phyloP scores from a whole-genome alignment of 2,113 vertebrate genomes.

The Lophotis ruficrista region DNA sequence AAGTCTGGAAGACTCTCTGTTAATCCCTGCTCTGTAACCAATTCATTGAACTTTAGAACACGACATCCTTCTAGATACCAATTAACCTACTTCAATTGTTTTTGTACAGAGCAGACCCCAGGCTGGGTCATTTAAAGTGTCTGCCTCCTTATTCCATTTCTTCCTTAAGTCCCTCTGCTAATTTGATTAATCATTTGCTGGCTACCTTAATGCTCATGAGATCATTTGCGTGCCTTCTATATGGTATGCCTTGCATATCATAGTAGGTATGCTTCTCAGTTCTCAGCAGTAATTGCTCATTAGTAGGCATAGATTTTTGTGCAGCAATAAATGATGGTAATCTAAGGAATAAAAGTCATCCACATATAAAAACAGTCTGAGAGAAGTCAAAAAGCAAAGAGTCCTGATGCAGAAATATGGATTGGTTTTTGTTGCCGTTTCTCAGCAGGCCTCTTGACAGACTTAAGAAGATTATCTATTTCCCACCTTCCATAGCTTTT shows the following conservation, averaged over 20 bases:
- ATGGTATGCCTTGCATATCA: too few species aligned
- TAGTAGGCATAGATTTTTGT: conserved; percentile 32
- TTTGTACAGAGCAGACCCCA: not conserved
- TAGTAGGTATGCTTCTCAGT: conserved; percentile 34
- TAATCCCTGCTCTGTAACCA: not conserved
- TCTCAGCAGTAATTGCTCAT: conserved; percentile 25
- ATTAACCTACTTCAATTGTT: conserved; percentile 16
- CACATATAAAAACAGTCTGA: not conserved
- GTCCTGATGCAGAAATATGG: not conserved
- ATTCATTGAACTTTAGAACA: not conserved
- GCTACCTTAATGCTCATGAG: not conserved
- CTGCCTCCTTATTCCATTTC: not conserved
- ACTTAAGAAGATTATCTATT: not conserved
- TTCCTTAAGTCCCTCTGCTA: not conserved
- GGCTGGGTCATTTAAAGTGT: not conserved
- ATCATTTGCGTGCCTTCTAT: not conserved
- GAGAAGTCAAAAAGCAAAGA: not conserved
- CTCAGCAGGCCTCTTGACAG: not conserved
- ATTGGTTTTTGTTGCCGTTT: not conserved
- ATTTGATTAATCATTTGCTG: not conserved
- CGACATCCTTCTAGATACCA: not conserved
- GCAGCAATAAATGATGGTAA: not conserved
- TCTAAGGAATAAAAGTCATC: not conserved
- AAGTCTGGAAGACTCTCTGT: not conserved
- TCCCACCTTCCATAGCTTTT: not conserved